These are phyloP conservation scores for Platysteira castanea DNA, from an alignment of 2,113 vertebrate species.

Conservation along the genomic window DNA sequence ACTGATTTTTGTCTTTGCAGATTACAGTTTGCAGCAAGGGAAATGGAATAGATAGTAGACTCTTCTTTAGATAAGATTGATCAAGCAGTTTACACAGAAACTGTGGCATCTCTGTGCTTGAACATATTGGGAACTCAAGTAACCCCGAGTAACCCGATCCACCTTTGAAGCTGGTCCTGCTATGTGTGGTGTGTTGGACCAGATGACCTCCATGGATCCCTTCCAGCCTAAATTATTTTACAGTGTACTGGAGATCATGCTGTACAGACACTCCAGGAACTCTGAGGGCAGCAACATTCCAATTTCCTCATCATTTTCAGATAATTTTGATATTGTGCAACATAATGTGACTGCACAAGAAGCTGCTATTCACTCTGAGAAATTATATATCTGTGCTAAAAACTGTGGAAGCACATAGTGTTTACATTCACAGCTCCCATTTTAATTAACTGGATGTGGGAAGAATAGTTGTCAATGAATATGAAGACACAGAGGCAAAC, in stretches of 20 bases:
- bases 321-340: not conserved
- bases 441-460: not conserved
- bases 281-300: not conserved
- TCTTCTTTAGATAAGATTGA: not conserved
- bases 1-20: not conserved
- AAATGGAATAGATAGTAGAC: not conserved
- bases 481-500: not conserved
- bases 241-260: not conserved
- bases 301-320: not conserved
- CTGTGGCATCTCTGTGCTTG: not conserved
- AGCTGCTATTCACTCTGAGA: not conserved
- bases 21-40: not conserved
- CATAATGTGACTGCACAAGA: not conserved
- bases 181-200: not conserved
- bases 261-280: not conserved
- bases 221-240: constrained; percentile 7
- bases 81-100: not conserved
- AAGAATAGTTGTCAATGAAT: not conserved
- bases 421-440: not conserved
- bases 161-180: not conserved
- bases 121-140: not conserved
- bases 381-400: not conserved
- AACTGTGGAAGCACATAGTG: not conserved
- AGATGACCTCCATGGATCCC: constrained; percentile 15
- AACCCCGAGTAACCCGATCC: constrained; percentile 1